Percentiles rank a stretch among this genome's conserved stretches.
Evolutionary conservation across 2,888 invertebrate species (phyloP).

Genomic region (Xestoiulus laeticollis): DNA sequence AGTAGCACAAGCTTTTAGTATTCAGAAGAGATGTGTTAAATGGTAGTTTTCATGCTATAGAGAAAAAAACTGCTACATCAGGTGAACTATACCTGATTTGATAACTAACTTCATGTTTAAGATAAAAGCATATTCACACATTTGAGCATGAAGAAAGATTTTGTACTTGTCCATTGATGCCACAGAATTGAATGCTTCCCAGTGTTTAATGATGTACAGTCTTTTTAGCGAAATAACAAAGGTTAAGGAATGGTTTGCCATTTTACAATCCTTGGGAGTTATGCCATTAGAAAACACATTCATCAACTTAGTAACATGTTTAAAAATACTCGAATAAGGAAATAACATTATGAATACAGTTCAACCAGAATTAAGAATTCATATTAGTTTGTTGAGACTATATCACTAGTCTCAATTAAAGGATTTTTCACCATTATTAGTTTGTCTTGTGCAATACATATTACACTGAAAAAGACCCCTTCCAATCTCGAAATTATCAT

Average conservation of each 20-base stretch:
- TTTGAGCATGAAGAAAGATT: background rate
- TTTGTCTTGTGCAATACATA: no score
- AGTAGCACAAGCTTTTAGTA: constrained; percentile 28
- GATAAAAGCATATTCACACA: background rate
- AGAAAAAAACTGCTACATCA: background rate
- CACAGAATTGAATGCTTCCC: background rate
- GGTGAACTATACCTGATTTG: background rate
- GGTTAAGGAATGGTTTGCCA: no score
- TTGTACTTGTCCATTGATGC: background rate
- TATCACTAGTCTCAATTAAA: background rate
- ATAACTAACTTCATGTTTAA: background rate
- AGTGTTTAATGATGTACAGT: background rate
- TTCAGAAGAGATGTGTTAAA: constrained; percentile 17
- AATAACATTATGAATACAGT: no score
- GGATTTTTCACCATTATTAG: no score
- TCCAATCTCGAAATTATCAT: no score
- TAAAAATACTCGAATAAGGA: background rate
- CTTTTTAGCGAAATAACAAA: background rate
- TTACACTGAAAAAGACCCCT: no score
- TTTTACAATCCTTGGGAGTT: background rate
- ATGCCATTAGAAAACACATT: background rate
- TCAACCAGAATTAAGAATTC: background rate
- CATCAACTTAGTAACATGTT: background rate
- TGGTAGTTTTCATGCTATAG: constrained; percentile 13
- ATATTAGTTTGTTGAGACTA: no score